Evolutionary conservation across 2,797 vertebrate species (phyloP), one percentile per base, ranked within the genome.

Genomic region (Lemur catta): DNA sequence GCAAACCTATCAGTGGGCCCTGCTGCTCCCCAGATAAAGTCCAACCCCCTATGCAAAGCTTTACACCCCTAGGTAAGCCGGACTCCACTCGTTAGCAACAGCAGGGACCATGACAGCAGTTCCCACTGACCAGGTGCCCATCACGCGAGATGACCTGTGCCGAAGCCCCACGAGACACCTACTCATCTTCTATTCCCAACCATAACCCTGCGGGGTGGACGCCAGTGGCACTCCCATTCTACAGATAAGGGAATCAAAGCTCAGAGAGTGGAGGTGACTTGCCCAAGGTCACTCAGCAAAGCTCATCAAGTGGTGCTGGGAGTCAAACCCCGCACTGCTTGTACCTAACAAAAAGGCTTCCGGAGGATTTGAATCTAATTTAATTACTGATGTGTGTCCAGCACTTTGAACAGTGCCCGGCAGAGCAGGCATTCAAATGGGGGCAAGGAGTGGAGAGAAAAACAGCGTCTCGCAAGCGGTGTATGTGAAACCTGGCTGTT

Each of bases 111-210:
- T 0, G 28, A 26, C 12, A 7, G 75, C 33, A 0, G 33, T 2
- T 74, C 24, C 61, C 63, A 3, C 1, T 0, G 1, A 8, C 1
- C 1, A 8, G 7, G 69, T 3, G 24, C 15, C 33, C 0, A 2
- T 1, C 85, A 13, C 3, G 0, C 0, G 1, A 52, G 1, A 1
- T 0, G 11, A 20, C 1, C 46, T 1, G 0, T 0, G 43, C 18
- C 0, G 18, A 71, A 24, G 6, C 38, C 61, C 38, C 55, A 30
- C 1, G 22, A 26, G 2, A 4, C 1, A 10, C 7, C 17, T 2
- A 7, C 41, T 67, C 69, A 2, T 13, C 14, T 7, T 14, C 14
- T 35, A 24, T 7, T 9, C n/a, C 50, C 65, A 43, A 0, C 28
- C 6, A 1, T 2, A 2, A 52, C 28, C 26, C 8, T 3, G 20